phyloP scores from a whole-genome alignment of 2,888 invertebrate species.

The Drosophila acutilabella region DNA sequence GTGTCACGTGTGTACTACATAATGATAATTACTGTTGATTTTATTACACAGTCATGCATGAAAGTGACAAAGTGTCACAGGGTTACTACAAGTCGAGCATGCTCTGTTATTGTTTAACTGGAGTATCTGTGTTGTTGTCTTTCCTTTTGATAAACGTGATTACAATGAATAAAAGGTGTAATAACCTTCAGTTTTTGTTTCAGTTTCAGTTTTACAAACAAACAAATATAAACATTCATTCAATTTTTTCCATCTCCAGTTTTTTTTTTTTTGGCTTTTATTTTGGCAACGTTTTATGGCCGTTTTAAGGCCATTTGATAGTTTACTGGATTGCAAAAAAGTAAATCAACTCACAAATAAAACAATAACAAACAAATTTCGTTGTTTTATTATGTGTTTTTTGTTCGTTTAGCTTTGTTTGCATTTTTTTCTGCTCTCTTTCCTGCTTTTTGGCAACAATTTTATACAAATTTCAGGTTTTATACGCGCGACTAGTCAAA shows the following conservation, averaged over 20 bases:
- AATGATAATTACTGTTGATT: slow-evolving; percentile 33
- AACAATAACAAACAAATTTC: slow-evolving; percentile 9
- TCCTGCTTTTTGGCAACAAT: slow-evolving; percentile 15
- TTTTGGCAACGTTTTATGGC: slow-evolving; percentile 25
- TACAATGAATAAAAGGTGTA: slow-evolving; percentile 33
- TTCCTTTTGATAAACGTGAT: slow-evolving; percentile 49
- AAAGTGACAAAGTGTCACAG: background rate
- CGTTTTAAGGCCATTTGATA: slow-evolving; percentile 26
- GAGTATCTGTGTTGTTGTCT: background rate
- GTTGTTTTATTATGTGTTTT: slow-evolving; percentile 4
- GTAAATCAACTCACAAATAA: background rate
- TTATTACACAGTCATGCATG: slow-evolving; percentile 5
- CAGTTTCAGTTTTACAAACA: slow-evolving; percentile 11
- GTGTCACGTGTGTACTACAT: slow-evolving; percentile 30
- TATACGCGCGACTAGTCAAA: background rate
- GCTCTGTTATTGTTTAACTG: slow-evolving; percentile 1
- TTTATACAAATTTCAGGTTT: slow-evolving; percentile 31
- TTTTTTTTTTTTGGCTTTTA: slow-evolving; percentile 6
- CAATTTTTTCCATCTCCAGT: background rate
- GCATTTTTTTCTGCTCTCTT: slow-evolving; percentile 10
- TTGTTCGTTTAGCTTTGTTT: slow-evolving; percentile 19
- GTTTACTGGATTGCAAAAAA: slow-evolving; percentile 13
- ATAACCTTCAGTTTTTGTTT: slow-evolving; percentile 33
- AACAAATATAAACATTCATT: background rate
- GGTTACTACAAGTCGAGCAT: background rate